Percentiles rank a stretch among this genome's conserved stretches.
These are phyloP conservation scores for Chaetodon trifasciatus DNA, from an alignment of 2,797 vertebrate genomes.

Conservation along the genomic window DNA sequence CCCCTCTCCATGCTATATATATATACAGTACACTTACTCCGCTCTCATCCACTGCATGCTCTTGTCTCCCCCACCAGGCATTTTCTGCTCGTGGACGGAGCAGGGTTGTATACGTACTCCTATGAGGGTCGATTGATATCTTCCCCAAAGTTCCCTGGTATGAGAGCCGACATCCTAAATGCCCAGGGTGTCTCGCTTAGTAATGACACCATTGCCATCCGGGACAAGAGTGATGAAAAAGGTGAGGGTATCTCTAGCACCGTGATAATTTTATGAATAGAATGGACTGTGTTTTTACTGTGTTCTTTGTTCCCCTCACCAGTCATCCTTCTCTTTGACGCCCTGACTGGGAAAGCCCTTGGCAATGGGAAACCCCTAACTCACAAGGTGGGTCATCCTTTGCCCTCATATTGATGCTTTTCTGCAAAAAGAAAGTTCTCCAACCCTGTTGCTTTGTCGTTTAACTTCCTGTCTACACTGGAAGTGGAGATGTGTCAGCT, in stretches of 20 bases:
- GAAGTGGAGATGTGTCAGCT: not conserved
- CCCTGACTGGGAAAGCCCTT: conserved; percentile 91
- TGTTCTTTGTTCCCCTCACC: conserved; percentile 11
- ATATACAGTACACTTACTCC: not conserved
- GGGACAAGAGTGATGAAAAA: conserved; percentile 94
- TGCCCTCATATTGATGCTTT: not conserved
- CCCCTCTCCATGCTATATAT: not conserved
- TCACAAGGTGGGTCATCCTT: conserved; percentile 89
- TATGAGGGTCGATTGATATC: conserved; percentile 96
- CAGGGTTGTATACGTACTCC: conserved; percentile 93
- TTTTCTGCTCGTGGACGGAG: conserved; percentile 95
- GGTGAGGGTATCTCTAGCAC: conserved; percentile 77
- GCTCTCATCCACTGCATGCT: not conserved
- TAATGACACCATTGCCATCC: conserved; percentile 93
- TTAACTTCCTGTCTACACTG: not conserved
- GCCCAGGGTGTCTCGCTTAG: conserved; percentile 92
- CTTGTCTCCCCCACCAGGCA: conserved; percentile 81
- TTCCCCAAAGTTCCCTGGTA: conserved; percentile 92
- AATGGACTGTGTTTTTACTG: not conserved
- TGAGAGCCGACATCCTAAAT: conserved; percentile 94
- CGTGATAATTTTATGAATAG: not conserved
- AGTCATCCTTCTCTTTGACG: conserved; percentile 95
- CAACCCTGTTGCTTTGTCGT: not conserved
- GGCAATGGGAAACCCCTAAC: conserved; percentile 92
- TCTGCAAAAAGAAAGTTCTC: conserved; percentile 14